Percentiles rank a stretch among this genome's conserved stretches.
phyloP scores from a whole-genome alignment of 2,888 invertebrate genomes.

The Platycheirus albimanus region DNA sequence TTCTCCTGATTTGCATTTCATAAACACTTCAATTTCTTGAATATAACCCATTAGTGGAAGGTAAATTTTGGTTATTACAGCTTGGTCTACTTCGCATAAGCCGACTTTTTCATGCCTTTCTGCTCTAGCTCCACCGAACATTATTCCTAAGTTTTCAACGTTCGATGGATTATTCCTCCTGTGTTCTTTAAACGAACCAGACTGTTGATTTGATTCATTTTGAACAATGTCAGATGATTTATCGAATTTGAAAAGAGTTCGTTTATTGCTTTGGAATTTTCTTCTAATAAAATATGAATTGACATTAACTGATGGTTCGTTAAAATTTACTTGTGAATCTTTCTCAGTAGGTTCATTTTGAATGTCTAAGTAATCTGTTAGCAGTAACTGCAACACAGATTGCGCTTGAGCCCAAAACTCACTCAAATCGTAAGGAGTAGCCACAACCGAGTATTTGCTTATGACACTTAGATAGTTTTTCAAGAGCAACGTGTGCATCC shows the following conservation, averaged over 20 bases:
- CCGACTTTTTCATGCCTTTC: constrained; percentile 85
- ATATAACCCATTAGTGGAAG: constrained; percentile 92
- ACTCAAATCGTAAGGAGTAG: constrained; percentile 86
- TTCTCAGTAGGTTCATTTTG: constrained; percentile 88
- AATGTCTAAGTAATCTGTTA: constrained; percentile 94
- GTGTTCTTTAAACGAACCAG: constrained; percentile 79
- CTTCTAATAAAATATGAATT: constrained; percentile 83
- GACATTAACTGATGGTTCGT: constrained; percentile 82
- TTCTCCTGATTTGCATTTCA: constrained; percentile 85
- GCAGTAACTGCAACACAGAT: constrained; percentile 91
- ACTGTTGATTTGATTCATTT: constrained; percentile 67
- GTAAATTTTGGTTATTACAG: constrained; percentile 90
- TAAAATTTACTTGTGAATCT: constrained; percentile 83
- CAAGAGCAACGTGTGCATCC: constrained; percentile 88
- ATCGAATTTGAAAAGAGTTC: constrained; percentile 88
- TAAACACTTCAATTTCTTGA: constrained; percentile 90
- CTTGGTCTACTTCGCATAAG: constrained; percentile 90
- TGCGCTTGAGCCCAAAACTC: constrained; percentile 96
- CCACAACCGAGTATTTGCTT: constrained; percentile 84
- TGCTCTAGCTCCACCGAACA: constrained; percentile 73
- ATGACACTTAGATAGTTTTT: constrained; percentile 86
- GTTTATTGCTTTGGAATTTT: constrained; percentile 83
- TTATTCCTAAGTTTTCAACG: constrained; percentile 79
- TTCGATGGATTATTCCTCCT: constrained; percentile 81
- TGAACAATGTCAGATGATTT: constrained; percentile 83